These are phyloP conservation scores for Trididemnum nubilum DNA, from an alignment of 23 tunicate genomes.

Conservation along the genomic window DNA sequence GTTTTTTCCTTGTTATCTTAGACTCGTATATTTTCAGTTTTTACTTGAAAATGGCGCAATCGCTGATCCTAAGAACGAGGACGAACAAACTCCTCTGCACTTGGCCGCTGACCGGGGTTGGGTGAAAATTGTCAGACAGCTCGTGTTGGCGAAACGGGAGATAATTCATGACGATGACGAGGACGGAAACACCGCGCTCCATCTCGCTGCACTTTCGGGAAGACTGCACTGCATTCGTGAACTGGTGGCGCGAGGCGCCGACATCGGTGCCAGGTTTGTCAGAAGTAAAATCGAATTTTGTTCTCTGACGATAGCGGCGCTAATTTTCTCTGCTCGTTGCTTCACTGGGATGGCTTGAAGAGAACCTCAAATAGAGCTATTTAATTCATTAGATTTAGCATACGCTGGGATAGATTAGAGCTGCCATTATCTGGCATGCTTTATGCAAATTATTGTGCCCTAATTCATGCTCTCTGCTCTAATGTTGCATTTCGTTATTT, in stretches of 20 bases:
- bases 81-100: slow-evolving; percentile 97
- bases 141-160: slow-evolving; percentile 49
- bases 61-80: slow-evolving; percentile 85
- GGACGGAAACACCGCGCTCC: slow-evolving; percentile 80
- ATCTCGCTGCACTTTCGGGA: slow-evolving; percentile 88
- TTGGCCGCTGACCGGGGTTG: slow-evolving; percentile 81
- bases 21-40: slow-evolving; percentile 38
- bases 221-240: slow-evolving; percentile 66
- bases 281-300: no score
- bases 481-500: no score
- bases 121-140: slow-evolving; percentile 60
- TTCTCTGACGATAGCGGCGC: no score
- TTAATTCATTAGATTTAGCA: no score
- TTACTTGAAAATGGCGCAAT: slow-evolving; percentile 64
- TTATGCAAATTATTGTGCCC: no score
- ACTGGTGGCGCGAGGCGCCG: slow-evolving; percentile 80
- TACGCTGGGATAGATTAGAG: no score
- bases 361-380: no score
- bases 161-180: slow-evolving; percentile 92
- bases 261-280: slow-evolving; percentile 73
- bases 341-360: no score
- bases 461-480: no score
- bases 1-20: no score
- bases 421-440: no score
- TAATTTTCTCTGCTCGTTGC: no score